Base-by-base conservation (phyloP, 2,888 invertebrate species). In the Eilema sororculum region DNA sequence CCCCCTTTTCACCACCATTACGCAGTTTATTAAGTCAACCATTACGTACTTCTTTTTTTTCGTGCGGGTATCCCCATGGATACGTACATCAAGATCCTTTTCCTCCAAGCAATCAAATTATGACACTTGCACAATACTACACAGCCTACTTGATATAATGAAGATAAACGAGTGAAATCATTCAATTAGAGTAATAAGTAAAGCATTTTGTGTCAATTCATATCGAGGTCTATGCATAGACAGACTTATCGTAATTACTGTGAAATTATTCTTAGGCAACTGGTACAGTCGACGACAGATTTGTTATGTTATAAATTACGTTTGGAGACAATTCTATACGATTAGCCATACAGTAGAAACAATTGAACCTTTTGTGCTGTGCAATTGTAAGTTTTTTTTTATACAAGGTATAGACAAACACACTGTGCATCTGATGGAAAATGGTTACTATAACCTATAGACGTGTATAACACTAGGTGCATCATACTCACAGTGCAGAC, bases 231-330 rank as follows among this genome's bases (percentile, higher is more conserved):
- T 67, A 86, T 87, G 87, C 72, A 88, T 84, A 84, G 76, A 86
- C 86, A 87, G 87, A 85, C 87, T 85, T 86, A 80, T 85, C 83
- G 88, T 91, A 89, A 93, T 92, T 92, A 91, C 88, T 84, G 80
- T 86, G 83, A 90, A 90, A 93, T 91, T 89, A 89, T 89, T 89
- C 89, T 91, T 90, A 86, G 78, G 87, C 86, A 91, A 91, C 81
- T 78, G 60, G 87, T 89, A 93, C 86, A 78, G 77, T 79, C 78
- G 78, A 0, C 13, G 0, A 60, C 69, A 79, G 46, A 85, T 82
- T 59, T 77, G 68, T 59, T 65, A 22, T 20, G 8, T 22, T n/a
- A 28, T 46, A n/a, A 52, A 52, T 52, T 46, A 6, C 6, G 20
- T 20, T 46, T 41, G 41, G 28, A 46, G 8, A n/a, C 8, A 52